Percentiles rank a stretch among this genome's conserved stretches.
Evolutionary conservation across 2,888 invertebrate genomes (phyloP).

Genomic region (Meiosimyza decipiens): DNA sequence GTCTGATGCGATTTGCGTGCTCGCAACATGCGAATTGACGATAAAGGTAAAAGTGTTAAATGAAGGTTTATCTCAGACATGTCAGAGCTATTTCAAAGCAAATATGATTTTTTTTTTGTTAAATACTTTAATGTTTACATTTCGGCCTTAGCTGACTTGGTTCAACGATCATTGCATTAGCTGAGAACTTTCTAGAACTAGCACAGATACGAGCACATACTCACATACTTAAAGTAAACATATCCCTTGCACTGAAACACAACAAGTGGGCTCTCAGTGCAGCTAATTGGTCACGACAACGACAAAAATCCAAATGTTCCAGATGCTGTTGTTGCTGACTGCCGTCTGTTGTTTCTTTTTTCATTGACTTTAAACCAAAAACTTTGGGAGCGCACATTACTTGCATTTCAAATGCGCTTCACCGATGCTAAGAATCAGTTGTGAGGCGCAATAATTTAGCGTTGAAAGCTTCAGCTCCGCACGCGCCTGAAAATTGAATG

Average conservation of each 20-base stretch:
- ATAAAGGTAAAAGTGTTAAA: too few species aligned
- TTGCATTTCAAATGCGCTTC: background rate
- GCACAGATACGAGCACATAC: background rate
- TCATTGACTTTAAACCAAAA: background rate
- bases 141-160: too few species aligned
- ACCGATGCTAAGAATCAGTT: background rate
- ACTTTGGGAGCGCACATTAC: background rate
- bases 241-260: constrained; percentile 12
- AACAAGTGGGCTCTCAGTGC: constrained; percentile 31
- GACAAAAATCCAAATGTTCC: constrained; percentile 23
- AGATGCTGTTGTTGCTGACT: background rate
- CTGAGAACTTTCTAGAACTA: constrained; percentile 18
- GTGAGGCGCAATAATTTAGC: background rate
- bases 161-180: constrained; percentile 5
- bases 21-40: too few species aligned
- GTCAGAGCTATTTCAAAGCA: too few species aligned
- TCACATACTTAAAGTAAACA: background rate
- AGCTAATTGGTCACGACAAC: constrained; percentile 37
- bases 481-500: constrained; percentile 15
- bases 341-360: background rate
- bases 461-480: constrained; percentile 23
- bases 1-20: too few species aligned
- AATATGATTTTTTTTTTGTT: too few species aligned
- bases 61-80: too few species aligned
- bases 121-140: too few species aligned